Evolutionary conservation across 2,888 invertebrate species (phyloP), one percentile per base, ranked within the genome.

Genomic region (Cheilosia vernalis): DNA sequence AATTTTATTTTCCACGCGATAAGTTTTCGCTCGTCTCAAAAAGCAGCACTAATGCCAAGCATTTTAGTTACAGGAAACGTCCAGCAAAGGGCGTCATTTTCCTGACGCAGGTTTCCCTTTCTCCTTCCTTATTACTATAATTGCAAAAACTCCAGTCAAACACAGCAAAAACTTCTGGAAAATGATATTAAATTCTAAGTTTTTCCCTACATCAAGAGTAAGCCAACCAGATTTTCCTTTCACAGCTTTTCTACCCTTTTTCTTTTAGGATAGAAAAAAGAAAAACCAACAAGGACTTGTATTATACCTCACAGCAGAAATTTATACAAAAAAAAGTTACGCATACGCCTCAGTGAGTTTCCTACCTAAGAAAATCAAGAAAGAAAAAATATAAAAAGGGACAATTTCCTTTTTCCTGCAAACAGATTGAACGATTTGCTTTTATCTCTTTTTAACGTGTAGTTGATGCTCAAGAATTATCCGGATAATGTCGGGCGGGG

Each of bases 361-460:
- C 10, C 44, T 56, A 56, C 27, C 42, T 4, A 6, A 51, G 17
- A 10, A 55, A 60, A 56, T 37, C 24, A 37, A 17, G 56, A 44
- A 37, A 61, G 64, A 53, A 21, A 21, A 21, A 17, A 19, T 13
- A 15, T 37, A 40, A 58, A 40, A 21, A 6, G 1, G 19, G 30
- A 73, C 30, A 63, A 56, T 83, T 47, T 77, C 40, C 21, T 40
- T 77, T 37, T 73, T 44, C 21, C n/a, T 77, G 24, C 33, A 40
- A 72, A 67, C 66, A 76, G 58, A 82, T 70, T 76, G 42, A 42
- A 72, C n/a, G 24, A 30, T 49, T 61, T 67, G 42, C 33, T 61
- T 51, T 51, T 55, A 70, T 55, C 53, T 82, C 42, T 56, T 6
- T 72, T 55, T 37, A 51, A 37, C 37, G 19, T 27, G 5, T 9